Conservation (phyloP, 2,888 invertebrate genomes). For the Alitta virens region DNA sequence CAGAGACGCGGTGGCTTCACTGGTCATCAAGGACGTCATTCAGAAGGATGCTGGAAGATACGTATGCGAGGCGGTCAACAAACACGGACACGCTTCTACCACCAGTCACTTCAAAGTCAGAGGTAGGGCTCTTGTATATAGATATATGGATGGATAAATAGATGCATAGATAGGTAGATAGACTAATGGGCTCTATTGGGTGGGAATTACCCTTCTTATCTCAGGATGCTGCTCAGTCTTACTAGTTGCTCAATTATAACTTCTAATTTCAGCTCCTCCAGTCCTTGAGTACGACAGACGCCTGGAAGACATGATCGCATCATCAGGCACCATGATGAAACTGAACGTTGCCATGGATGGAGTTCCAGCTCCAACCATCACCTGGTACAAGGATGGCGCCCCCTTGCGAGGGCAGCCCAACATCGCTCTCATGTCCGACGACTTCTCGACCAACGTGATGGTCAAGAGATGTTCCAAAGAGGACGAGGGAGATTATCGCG, state of each 20-base stretch:
- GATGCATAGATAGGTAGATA: too few relatives aligned
- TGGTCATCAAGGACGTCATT: constrained; percentile 64
- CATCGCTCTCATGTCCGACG: constrained; percentile 71
- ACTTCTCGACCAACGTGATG: constrained; percentile 36
- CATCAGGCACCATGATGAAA: constrained; percentile 25
- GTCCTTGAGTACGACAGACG: constrained; percentile 28
- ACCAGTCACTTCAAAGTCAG: constrained; percentile 27
- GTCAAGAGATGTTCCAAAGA: constrained; percentile 36
- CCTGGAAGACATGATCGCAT: constrained; percentile 21
- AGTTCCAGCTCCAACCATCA: constrained; percentile 25
- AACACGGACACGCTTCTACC: constrained; percentile 30
- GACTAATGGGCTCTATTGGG: too few relatives aligned
- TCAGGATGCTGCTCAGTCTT: too few relatives aligned
- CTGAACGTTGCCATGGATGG: constrained; percentile 28
- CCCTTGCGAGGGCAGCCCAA: constrained; percentile 17
- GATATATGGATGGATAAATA: too few relatives aligned
- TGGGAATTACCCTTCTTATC: too few relatives aligned
- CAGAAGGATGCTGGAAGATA: constrained; percentile 33
- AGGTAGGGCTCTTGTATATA: constrained; percentile 23
- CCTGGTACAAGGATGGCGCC: constrained; percentile 29
- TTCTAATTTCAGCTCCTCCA: constrained; percentile 32
- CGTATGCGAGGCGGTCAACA: constrained; percentile 33
- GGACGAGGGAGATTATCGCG: constrained; percentile 31
- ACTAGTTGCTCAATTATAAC: too few relatives aligned
- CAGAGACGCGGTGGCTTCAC: constrained; percentile 31